Evolutionary conservation across 2,888 invertebrate genomes (phyloP).

Genomic region (Rhagophthalmus giganteus): DNA sequence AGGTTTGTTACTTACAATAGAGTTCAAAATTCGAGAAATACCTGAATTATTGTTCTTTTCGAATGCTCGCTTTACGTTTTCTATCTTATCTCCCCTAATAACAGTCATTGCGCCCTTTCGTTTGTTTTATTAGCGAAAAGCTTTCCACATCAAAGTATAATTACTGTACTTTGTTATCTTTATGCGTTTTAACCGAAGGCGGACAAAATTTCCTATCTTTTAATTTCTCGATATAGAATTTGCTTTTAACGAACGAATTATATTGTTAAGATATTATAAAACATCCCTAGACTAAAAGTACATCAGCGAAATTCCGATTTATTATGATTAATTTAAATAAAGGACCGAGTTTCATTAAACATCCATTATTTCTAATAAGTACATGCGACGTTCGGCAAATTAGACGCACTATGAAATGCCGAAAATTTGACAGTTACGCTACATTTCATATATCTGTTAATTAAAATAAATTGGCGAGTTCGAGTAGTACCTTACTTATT

Average conservation of each 20-base stretch:
- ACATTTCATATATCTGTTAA: slow-evolving; percentile 9
- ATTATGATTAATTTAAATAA: no score
- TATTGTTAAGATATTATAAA: no score
- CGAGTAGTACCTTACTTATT: slow-evolving; percentile 2
- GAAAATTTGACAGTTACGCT: slow-evolving; percentile 11
- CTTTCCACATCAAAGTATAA: slow-evolving; percentile 33
- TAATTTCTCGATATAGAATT: slow-evolving; percentile 9
- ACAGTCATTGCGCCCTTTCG: slow-evolving; percentile 24
- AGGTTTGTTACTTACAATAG: not conserved
- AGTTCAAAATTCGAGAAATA: slow-evolving; percentile 3
- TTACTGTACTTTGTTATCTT: slow-evolving; percentile 33
- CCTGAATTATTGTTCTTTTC: slow-evolving; percentile 29
- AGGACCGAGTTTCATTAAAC: not conserved
- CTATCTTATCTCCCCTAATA: slow-evolving; percentile 25
- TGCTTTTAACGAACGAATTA: not conserved
- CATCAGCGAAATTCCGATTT: no score
- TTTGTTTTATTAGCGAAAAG: slow-evolving; percentile 34
- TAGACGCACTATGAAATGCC: not conserved
- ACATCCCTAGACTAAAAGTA: no score
- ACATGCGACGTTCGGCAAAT: not conserved
- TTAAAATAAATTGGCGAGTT: slow-evolving; percentile 6
- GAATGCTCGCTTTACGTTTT: slow-evolving; percentile 11
- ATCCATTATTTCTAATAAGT: not conserved
- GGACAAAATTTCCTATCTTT: slow-evolving; percentile 6
- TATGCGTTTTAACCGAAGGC: slow-evolving; percentile 14